A percentile compares a stretch with the other conserved stretches of the same genome.
These are phyloP conservation scores for Xylocopa sonorina DNA, from an alignment of 1,140 invertebrate species.

Conservation along the genomic window DNA sequence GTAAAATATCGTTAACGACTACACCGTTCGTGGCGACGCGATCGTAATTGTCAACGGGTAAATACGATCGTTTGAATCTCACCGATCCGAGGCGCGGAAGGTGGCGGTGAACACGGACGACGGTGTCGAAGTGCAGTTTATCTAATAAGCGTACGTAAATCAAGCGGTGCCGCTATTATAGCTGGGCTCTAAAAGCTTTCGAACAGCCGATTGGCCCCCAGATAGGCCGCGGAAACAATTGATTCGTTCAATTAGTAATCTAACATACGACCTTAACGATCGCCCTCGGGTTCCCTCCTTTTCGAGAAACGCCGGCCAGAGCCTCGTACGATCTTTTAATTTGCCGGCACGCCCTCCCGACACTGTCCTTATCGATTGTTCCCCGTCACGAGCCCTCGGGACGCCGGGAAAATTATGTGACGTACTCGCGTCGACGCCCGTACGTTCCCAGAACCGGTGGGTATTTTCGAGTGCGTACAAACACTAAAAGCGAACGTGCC, in stretches of 20 bases:
- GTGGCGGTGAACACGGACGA: conserved; percentile 4
- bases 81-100: neutral
- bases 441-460: neutral
- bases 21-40: neutral
- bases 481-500: neutral
- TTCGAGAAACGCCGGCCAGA: neutral
- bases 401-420: neutral
- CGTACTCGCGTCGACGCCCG: neutral
- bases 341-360: neutral
- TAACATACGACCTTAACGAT: conserved; percentile 23
- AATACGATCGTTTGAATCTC: conserved; percentile 16
- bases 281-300: neutral
- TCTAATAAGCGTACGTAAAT: conserved; percentile 68
- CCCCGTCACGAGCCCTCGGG: no score
- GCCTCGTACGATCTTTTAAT: conserved; percentile 10
- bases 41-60: conserved; percentile 50
- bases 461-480: conserved; percentile 24
- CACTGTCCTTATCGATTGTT: neutral
- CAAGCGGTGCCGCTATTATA: conserved; percentile 32
- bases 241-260: conserved; percentile 70
- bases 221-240: conserved; percentile 62
- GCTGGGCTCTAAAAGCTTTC: conserved; percentile 63
- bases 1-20: conserved; percentile 22
- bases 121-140: conserved; percentile 46
- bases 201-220: conserved; percentile 37